These are phyloP conservation scores for Electrona antarctica DNA, from an alignment of 2,113 vertebrate species.

Conservation along the genomic window DNA sequence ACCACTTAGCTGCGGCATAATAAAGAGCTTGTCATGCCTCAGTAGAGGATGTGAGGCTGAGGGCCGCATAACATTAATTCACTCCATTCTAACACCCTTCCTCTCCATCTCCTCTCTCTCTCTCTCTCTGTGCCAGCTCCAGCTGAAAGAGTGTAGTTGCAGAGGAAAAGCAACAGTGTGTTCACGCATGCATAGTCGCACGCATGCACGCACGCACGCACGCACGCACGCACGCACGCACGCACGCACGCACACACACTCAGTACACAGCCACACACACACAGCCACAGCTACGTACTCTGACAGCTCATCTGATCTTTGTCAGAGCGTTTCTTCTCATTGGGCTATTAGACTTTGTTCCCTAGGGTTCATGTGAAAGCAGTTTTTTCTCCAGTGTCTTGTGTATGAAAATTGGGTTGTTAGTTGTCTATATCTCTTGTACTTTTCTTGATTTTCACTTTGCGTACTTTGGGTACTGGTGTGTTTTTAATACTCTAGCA, in stretches of 20 bases:
- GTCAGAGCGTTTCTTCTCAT: constrained; percentile 26
- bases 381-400: background rate
- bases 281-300: background rate
- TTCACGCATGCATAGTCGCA: background rate
- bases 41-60: background rate
- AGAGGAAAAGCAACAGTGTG: constrained; percentile 22
- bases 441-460: background rate
- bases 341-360: constrained; percentile 15
- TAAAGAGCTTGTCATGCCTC: constrained; percentile 17
- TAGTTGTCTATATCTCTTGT: too few relatives aligned
- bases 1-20: constrained; percentile 2
- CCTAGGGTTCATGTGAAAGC: constrained; percentile 14
- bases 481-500: background rate
- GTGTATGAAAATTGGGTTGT: too few relatives aligned
- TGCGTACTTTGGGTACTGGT: background rate
- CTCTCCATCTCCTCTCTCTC: background rate
- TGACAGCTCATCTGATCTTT: constrained; percentile 50
- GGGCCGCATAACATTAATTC: background rate
- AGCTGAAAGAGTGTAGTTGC: constrained; percentile 46
- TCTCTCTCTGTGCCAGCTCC: constrained; percentile 47
- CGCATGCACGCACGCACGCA: background rate
- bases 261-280: background rate
- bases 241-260: background rate
- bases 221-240: too few relatives aligned
- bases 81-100: constrained; percentile 8